Conservation (phyloP, 2,113 vertebrate species). For the Alectura lathami region DNA sequence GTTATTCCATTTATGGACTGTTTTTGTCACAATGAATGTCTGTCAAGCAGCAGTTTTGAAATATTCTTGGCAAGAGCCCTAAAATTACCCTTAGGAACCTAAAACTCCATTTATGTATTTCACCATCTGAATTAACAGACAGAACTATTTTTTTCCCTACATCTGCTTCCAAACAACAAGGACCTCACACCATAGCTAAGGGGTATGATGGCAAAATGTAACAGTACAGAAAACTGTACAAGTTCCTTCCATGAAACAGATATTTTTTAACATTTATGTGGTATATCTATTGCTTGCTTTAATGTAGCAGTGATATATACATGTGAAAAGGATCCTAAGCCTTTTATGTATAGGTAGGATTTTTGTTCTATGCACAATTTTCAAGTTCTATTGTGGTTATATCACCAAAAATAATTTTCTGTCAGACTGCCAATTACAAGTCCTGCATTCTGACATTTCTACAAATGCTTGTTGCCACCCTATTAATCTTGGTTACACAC, state of each 20-base stretch:
- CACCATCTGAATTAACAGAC: neutral
- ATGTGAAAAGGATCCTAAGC: fast-evolving
- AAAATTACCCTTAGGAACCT: neutral
- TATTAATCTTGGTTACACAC: neutral
- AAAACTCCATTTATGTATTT: neutral
- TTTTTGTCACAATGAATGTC: neutral
- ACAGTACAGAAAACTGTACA: neutral
- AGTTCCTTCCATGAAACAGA: neutral
- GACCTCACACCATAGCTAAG: fast-evolving
- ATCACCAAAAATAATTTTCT: neutral
- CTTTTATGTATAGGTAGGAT: fast-evolving
- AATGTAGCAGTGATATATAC: neutral
- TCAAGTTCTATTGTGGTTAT: neutral
- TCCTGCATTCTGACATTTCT: neutral
- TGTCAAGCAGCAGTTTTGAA: neutral
- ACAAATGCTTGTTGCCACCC: neutral
- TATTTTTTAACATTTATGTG: neutral
- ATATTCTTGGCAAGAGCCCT: neutral
- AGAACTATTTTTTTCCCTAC: neutral
- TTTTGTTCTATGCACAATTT: neutral
- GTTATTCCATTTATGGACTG: neutral
- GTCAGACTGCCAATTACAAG: neutral
- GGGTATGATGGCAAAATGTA: neutral
- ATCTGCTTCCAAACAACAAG: neutral
- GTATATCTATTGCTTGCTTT: neutral